Evolutionary conservation across 2,797 vertebrate species (phyloP).

Genomic region (Dipus sagitta): DNA sequence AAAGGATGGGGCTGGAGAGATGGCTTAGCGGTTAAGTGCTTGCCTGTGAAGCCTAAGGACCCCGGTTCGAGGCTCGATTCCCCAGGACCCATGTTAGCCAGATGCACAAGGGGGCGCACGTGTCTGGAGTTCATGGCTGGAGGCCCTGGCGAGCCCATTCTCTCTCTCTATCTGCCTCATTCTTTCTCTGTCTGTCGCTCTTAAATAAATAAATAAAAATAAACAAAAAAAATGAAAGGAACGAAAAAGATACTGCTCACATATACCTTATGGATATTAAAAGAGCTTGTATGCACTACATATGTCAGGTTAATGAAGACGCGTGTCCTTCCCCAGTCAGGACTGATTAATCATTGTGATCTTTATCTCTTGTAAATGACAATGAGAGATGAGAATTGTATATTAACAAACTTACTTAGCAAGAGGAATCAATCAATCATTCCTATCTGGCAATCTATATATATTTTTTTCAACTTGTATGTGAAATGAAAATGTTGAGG

Average conservation of each 20-base stretch:
- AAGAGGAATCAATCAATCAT: background rate
- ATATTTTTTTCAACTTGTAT: background rate
- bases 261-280: background rate
- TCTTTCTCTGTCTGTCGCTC: too few species aligned
- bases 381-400: background rate
- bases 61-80: too few species aligned
- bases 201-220: too few species aligned
- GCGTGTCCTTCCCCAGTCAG: background rate
- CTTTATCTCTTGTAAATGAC: background rate
- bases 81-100: too few species aligned
- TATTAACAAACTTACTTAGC: background rate
- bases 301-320: background rate
- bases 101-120: too few species aligned
- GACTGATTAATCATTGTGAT: background rate
- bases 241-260: background rate
- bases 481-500: conserved; percentile 38
- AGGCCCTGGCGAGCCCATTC: too few species aligned
- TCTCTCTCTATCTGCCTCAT: too few species aligned
- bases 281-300: background rate
- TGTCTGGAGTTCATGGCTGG: too few species aligned
- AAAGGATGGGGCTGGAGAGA: background rate
- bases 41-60: background rate
- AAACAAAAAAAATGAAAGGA: background rate
- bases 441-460: background rate
- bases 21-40: background rate